Percentiles rank a stretch among this genome's conserved stretches.
phyloP scores from a whole-genome alignment of 2,113 vertebrate genomes.

The Grus americana region DNA sequence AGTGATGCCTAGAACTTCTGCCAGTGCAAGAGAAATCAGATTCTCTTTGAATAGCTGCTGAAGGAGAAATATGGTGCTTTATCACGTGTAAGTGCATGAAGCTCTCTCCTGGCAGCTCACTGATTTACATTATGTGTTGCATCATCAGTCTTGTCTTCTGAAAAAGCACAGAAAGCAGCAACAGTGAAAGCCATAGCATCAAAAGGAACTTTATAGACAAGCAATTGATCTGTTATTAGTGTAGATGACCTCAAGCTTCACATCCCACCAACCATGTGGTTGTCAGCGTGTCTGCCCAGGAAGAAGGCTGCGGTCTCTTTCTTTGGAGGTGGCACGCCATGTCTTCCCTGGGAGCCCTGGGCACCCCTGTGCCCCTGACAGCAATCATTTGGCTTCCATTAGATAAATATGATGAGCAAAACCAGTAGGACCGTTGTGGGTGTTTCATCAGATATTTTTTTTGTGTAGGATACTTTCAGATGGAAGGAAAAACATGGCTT shows the following conservation, averaged over 20 bases:
- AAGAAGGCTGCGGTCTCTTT: neutral
- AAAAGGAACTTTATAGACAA: neutral
- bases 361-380: neutral
- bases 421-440: neutral
- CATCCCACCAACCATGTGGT: neutral
- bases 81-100: neutral
- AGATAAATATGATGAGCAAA: neutral
- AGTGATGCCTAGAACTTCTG: neutral
- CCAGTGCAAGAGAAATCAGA: neutral
- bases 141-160: neutral
- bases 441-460: neutral
- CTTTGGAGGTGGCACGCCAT: neutral
- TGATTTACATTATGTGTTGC: neutral
- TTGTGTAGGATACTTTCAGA: neutral
- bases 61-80: neutral
- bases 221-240: neutral
- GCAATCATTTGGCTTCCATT: neutral
- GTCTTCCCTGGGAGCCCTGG: neutral
- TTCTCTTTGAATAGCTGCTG: neutral
- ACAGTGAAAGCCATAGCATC: neutral
- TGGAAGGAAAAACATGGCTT: neutral
- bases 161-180: neutral
- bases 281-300: neutral
- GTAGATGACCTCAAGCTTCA: neutral
- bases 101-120: neutral